Conservation (phyloP, 2,797 vertebrate genomes). For the Falco cherrug region DNA sequence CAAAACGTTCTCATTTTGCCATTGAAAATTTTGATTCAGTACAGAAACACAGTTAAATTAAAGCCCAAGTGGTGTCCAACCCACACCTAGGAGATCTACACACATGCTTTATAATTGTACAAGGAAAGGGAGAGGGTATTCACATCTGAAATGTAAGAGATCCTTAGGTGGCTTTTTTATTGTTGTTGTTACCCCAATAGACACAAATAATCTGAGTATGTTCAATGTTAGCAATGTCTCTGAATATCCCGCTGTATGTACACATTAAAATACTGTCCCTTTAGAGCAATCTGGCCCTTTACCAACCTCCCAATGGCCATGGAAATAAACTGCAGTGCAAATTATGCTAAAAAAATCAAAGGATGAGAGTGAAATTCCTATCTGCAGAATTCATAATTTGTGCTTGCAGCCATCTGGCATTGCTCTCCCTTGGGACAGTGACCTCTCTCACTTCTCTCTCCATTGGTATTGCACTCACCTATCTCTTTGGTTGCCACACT, state of each 20-base stretch:
- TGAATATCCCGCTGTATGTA: not conserved
- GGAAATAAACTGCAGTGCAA: not conserved
- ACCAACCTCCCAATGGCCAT: not conserved
- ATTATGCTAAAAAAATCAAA: not conserved
- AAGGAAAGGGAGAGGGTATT: not conserved
- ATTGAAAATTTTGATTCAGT: not conserved
- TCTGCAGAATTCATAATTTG: not conserved
- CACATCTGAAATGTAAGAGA: not conserved
- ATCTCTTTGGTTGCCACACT: not conserved
- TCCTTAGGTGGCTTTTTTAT: not conserved
- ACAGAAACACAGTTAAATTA: not conserved
- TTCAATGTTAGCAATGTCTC: not conserved
- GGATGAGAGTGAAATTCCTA: not conserved
- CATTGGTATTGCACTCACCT: not conserved
- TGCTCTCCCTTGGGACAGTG: not conserved
- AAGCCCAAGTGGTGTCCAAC: not conserved
- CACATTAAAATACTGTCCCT: not conserved
- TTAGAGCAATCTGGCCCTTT: not conserved
- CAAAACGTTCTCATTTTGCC: not conserved
- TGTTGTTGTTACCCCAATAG: not conserved
- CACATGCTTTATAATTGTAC: not conserved
- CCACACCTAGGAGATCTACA: not conserved
- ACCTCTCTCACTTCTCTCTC: not conserved
- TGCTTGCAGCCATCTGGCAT: not conserved
- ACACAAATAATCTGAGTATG: not conserved